Evolutionary conservation across 2,113 vertebrate species (phyloP), one percentile per base, ranked within the genome.

Genomic region (Calidris pygmaea): DNA sequence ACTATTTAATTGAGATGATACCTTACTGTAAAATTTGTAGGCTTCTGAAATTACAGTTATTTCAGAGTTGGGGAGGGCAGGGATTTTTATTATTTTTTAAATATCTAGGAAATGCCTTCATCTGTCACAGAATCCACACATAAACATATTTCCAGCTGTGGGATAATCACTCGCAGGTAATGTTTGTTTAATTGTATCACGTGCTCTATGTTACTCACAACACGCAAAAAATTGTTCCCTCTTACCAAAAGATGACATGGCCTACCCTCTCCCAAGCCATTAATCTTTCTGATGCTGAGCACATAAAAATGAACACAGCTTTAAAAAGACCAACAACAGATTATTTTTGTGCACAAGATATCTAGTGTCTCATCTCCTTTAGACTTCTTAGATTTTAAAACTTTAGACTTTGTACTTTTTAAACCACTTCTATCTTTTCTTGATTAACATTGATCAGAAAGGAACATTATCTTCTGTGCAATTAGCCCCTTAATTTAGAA

Each of bases 11-110:
- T 79, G 39, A 78, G 81, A 47, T 62, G 7, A 87, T 47, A 95
- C 41, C 35, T 90, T 87, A 89, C 58, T 76, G 39, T 55, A 83
- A 87, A 97, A 60, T 26, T 62, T 75, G 13, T 63, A 74, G 58
- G 15, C 23, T 75, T 77, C n/a, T 93, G 72, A 92, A 68, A 59
- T 84, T 32, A 59, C 16, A 76, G 68, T 81, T 87, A 79, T 80
- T 86, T 1, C 4, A 47, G 30, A 56, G 7, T 47, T 80, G 32
- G 14, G 55, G 43, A 27, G 3, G 2, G 6, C 10, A 74, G 9
- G 3, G 9, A 16, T 55, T 7, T 87, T 86, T 60, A 5, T 12
- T 78, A 58, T 20, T 24, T 92, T 91, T 86, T 45, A 90, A 63
- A n/a, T 35, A 79, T 6, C 34, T 22, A 60, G n/a, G 34, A 90